Evolutionary conservation across 2,113 vertebrate species (phyloP), one percentile per base, ranked within the genome.

Genomic region (Todiramphus chloris): DNA sequence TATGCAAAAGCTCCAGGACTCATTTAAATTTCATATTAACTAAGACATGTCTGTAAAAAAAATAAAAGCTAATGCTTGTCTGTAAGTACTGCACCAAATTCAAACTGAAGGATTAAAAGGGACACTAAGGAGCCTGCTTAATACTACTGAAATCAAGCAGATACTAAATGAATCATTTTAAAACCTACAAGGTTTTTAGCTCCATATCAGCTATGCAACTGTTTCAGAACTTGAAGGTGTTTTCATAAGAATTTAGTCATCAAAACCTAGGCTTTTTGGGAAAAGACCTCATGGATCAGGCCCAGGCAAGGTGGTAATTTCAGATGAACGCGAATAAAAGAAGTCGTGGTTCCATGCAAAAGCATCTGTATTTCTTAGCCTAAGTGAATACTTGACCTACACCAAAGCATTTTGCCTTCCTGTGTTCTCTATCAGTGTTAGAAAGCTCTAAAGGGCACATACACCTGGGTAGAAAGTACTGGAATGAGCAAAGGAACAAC

Each of bases 341-440:
- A 28, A 33, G 0, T 8, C 20, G 8, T 1, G 3, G 16, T 72
- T 43, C 2, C 1, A 24, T 11, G 20, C 18, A 76, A 76, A 87
- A 74, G 15, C 9, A 41, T 11, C 60, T 39, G 19, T 4, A 39
- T 64, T 70, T 75, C 43, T 82, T 27, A 50, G n/a, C 39, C 10
- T 39, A 59, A 75, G 30, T 25, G 50, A 83, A 39, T 12, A 8
- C 1, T 66, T 10, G 21, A 10, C 11, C 11, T 24, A 35, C 0
- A 1, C 6, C 63, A 58, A 51, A 80, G 33, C 6, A 5, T 21
- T 4, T 15, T 21, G 50, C 5, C 14, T 53, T 17, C 6, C 0
- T 2, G 6, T 24, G 12, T 27, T 73, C 53, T 78, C 16, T 6
- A 64, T 14, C 79, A 33, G 51, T 31, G 18, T 27, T n/a, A 51